phyloP scores from a whole-genome alignment of 1,140 invertebrate genomes.

The Adoxophyes honmai region DNA sequence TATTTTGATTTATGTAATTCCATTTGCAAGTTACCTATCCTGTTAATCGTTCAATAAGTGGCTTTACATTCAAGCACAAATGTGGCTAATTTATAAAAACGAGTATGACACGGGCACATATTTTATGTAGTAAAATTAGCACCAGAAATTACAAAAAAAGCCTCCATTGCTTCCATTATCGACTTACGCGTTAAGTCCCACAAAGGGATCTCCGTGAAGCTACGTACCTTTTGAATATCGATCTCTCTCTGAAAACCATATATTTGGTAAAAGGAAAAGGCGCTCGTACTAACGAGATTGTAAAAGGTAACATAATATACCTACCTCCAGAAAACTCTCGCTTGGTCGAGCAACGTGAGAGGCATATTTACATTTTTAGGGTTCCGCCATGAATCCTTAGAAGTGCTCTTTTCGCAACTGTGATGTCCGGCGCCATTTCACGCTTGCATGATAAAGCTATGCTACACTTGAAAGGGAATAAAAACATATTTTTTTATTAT shows the following conservation, averaged over 20 bases:
- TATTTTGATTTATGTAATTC: too few relatives aligned
- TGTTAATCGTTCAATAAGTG: too few relatives aligned
- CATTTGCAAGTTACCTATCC: too few relatives aligned
- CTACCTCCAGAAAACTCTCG: conserved; percentile 37
- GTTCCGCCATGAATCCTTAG: neutral
- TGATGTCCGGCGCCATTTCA: neutral
- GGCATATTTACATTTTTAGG: conserved; percentile 49
- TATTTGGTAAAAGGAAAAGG: conserved; percentile 21
- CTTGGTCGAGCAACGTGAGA: conserved; percentile 33
- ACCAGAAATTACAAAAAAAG: neutral
- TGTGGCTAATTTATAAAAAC: too few relatives aligned
- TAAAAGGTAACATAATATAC: conserved; percentile 24
- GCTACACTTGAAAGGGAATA: too few relatives aligned
- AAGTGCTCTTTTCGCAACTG: neutral
- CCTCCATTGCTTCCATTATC: neutral
- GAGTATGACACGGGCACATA: too few relatives aligned
- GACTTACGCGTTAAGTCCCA: conserved; percentile 3
- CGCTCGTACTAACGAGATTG: conserved; percentile 25
- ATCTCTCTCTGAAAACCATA: conserved; percentile 12
- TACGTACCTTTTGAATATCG: conserved; percentile 6
- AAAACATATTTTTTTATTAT: too few relatives aligned
- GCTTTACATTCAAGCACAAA: too few relatives aligned
- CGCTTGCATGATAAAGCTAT: neutral
- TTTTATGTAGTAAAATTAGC: too few relatives aligned
- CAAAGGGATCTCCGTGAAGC: neutral